Evolutionary conservation across 2,113 vertebrate species (phyloP), one percentile per base, ranked within the genome.

Genomic region (Elachura formosa): DNA sequence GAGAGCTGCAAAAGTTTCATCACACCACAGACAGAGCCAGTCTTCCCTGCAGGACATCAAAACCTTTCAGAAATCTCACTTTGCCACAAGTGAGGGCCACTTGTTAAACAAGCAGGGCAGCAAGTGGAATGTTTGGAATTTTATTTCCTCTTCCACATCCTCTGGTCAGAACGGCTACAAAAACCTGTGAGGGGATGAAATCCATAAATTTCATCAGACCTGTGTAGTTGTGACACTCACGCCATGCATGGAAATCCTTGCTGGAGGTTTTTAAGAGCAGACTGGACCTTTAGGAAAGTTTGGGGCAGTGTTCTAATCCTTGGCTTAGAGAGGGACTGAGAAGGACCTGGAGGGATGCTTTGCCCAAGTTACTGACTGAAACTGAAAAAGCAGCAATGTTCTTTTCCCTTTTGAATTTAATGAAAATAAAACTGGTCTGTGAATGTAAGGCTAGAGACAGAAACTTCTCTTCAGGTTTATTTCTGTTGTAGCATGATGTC

Each of bases 361-460:
- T 51, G 48, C 19, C 38, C 49, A 68, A 63, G 5, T 51, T 40
- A 48, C 3, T 80, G 61, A 23, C 45, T 16, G 9, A 14, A 55
- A 23, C n/a, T 5, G 12, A 55, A 61, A 71, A 48, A 20, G 1
- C 29, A 78, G 34, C 34, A 41, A 22, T 6, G 3, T 51, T 28
- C 12, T 16, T 17, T 12, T 5, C 9, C 6, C 2, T 22, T 5
- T 10, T 28, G 26, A 11, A 34, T 51, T 79, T 22, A 67, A 68
- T 3, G 13, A 45, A 55, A 73, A 84, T 41, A 41, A 54, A 83
- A 40, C 14, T 62, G 14, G 9, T 36, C 22, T 49, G 5, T 64
- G 59, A 69, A 40, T 75, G 63, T 10, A 36, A 79, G 6, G 1
- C 0, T 0, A 10, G 19, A 21, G 28, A 18, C 0, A 34, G 9